phyloP scores from a whole-genome alignment of 2,888 invertebrate species.

The Steromphala cineraria region DNA sequence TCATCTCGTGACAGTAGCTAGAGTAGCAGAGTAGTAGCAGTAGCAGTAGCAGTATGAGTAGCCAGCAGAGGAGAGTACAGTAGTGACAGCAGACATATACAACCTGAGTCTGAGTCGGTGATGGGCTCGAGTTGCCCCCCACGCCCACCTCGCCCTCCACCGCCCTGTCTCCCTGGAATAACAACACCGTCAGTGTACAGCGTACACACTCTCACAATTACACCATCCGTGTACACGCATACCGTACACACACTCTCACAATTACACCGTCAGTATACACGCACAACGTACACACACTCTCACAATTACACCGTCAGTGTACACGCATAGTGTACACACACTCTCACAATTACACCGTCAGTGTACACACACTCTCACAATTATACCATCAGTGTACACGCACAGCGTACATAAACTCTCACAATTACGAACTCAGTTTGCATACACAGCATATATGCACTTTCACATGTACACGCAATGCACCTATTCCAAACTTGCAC shows the following conservation, averaged over 20 bases:
- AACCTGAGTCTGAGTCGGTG: slow-evolving; percentile 3
- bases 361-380: no score
- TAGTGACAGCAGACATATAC: neutral
- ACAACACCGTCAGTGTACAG: neutral
- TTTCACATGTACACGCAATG: no score
- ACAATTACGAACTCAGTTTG: no score
- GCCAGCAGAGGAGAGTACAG: neutral
- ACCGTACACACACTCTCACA: no score
- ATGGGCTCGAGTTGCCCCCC: slow-evolving; percentile 10
- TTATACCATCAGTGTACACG: neutral
- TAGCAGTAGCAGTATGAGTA: neutral
- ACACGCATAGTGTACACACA: no score
- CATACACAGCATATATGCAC: no score
- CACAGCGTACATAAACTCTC: neutral
- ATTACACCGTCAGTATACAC: no score
- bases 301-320: neutral
- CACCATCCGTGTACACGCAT: neutral
- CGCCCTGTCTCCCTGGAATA: neutral
- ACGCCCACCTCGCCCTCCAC: neutral
- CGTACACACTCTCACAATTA: neutral
- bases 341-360: no score
- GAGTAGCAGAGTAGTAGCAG: neutral
- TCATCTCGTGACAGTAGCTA: neutral
- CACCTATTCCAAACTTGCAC: no score
- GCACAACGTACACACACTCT: neutral